Base-by-base conservation (phyloP, 1,140 invertebrate genomes). In the Cryptotermes secundus region DNA sequence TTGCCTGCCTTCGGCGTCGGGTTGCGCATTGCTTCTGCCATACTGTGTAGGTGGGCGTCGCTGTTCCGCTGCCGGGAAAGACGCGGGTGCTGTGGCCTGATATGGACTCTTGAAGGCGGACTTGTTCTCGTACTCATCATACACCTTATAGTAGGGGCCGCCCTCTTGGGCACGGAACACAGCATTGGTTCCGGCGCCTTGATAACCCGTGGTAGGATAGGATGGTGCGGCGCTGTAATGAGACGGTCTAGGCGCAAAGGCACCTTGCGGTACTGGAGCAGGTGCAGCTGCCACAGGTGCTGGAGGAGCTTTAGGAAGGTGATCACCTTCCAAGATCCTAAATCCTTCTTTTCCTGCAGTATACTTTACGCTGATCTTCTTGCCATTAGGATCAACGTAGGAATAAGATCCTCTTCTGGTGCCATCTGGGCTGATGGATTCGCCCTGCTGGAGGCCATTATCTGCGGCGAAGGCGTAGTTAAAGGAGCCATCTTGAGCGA, bases 401-500 rank as follows among this genome's bases (percentile, higher is more conserved):
- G 93, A 92, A 87, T 94, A 94, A 14, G 91, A 92, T 4, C 94
- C 94, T 12, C 92, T 92, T 82, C 93, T 89, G 34, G 91, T 92
- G 4, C 93, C 93, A 87, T 94, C 93, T 6, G 93, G 92, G 34
- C 91, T 90, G 53, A 94, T 94, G 83, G 90, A 90, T 88, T 93
- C 92, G 36, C 92, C 93, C 53, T 93, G 93, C 22, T 93, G 92
- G 6, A 93, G 88, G 22, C 93, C 93, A 87, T 94, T 93, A 87
- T 94, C 93, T 12, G 93, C 92, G 14, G 93, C 92, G 87, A 94
- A 94, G 42, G 92, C 90, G 87, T 92, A 94, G 59, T 92, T 92
- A 88, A 94, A 93, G 19, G 90, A 90, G 14, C 93, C 93, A 86
- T 93, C 92, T 82, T 91, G 89, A 31, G 89, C 87, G 31, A 91